Evolutionary conservation across 2,888 invertebrate species (phyloP).

Genomic region (Thereva nobilitata): DNA sequence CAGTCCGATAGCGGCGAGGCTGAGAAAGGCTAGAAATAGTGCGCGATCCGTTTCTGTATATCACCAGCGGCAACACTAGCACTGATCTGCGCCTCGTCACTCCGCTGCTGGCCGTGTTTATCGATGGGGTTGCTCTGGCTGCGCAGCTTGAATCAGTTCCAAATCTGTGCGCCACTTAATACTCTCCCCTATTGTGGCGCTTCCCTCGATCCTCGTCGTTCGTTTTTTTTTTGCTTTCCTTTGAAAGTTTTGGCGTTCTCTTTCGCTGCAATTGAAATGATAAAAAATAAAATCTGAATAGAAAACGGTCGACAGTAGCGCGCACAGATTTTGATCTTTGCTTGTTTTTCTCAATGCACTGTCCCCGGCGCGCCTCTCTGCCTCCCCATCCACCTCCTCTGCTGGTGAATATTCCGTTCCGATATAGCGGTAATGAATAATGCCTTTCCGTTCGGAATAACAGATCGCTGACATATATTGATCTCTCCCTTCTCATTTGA

Average conservation of each 20-base stretch:
- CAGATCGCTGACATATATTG: constrained; percentile 24
- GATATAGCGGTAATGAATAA: constrained; percentile 24
- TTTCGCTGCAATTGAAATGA: too few species aligned
- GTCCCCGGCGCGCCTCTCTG: too few species aligned
- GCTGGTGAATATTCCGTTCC: neutral
- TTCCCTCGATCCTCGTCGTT: too few species aligned
- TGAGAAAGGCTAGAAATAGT: constrained; percentile 16
- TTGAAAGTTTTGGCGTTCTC: too few species aligned
- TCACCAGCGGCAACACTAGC: neutral
- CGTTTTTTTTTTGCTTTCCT: too few species aligned
- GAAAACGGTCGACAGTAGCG: too few species aligned
- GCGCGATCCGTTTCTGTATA: neutral
- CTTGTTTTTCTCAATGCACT: too few species aligned
- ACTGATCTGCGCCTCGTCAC: constrained; percentile 10
- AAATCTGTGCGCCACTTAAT: constrained; percentile 32
- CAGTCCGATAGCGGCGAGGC: constrained; percentile 7
- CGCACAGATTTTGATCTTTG: too few species aligned
- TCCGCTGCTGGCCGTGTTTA: too few species aligned
- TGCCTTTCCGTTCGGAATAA: constrained; percentile 29
- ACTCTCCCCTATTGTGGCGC: constrained; percentile 11
- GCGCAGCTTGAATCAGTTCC: constrained; percentile 30
- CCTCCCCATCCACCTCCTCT: neutral
- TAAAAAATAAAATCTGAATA: too few species aligned
- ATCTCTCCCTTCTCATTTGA: constrained; percentile 20
- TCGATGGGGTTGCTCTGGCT: neutral